These are phyloP conservation scores for Proterorhinus semilunaris DNA, from an alignment of 2,113 vertebrate species.

Conservation along the genomic window DNA sequence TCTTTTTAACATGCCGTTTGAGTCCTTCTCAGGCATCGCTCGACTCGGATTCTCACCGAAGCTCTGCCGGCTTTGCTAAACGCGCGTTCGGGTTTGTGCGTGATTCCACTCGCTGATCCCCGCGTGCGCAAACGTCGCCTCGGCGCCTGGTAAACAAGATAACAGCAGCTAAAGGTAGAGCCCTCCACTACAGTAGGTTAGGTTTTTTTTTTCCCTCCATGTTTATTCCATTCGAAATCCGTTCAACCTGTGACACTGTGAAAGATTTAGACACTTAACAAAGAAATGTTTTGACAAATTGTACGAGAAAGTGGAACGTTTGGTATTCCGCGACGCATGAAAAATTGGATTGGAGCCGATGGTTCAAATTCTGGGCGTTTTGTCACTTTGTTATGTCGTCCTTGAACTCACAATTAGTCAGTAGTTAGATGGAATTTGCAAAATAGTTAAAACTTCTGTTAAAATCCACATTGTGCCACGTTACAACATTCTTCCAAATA, in stretches of 20 bases:
- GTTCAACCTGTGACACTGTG: neutral
- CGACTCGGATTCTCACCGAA: neutral
- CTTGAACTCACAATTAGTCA: neutral
- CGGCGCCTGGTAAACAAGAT: constrained; percentile 7
- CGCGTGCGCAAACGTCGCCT: neutral
- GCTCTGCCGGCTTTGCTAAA: constrained; percentile 1
- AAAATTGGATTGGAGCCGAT: neutral
- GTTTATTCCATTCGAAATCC: neutral
- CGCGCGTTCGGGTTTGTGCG: constrained; percentile 3
- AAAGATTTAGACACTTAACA: neutral
- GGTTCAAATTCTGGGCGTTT: neutral
- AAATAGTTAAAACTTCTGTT: neutral
- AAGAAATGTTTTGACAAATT: constrained; percentile 5
- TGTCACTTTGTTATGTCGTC: neutral
- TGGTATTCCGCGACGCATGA: neutral
- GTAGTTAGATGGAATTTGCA: neutral
- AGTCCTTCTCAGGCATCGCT: neutral
- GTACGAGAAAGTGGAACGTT: neutral
- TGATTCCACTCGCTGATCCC: constrained; percentile 2
- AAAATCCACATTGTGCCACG: neutral
- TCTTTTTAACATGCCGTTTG: neutral
- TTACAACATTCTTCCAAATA: neutral
- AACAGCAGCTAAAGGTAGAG: constrained; percentile 8
- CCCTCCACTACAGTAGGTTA: neutral
- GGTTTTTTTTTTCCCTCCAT: neutral